Percentiles rank a stretch among this genome's conserved stretches.
These are phyloP conservation scores for Danio kyathit DNA, from an alignment of 2,797 vertebrate genomes.

Conservation along the genomic window DNA sequence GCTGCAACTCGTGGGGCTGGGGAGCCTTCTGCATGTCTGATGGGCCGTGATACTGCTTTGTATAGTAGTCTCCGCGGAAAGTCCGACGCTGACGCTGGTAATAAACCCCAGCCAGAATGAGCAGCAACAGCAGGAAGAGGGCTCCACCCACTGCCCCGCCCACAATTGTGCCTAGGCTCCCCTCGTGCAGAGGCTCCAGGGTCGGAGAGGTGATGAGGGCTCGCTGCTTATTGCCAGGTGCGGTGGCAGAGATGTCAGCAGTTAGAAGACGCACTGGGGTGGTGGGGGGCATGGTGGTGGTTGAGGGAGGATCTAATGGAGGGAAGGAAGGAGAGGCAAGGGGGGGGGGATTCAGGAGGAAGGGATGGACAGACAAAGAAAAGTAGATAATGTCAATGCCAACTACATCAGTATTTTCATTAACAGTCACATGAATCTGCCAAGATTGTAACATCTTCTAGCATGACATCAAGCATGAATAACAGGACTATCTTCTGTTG, in stretches of 20 bases:
- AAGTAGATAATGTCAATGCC: slow-evolving; percentile 94
- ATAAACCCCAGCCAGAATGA: slow-evolving; percentile 86
- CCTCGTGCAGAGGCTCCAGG: slow-evolving; percentile 89
- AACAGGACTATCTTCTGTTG: slow-evolving; percentile 58
- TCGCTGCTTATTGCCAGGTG: slow-evolving; percentile 80
- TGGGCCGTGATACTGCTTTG: slow-evolving; percentile 93
- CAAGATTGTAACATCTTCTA: slow-evolving; percentile 61
- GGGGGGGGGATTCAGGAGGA: slow-evolving; percentile 40
- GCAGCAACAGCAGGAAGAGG: slow-evolving; percentile 92
- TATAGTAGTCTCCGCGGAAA: slow-evolving; percentile 95
- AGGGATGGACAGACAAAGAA: slow-evolving; percentile 89
- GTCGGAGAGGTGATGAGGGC: slow-evolving; percentile 90
- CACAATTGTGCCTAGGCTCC: slow-evolving; percentile 92
- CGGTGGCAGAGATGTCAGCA: slow-evolving; percentile 86
- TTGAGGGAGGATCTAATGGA: slow-evolving; percentile 99
- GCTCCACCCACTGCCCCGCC: slow-evolving; percentile 94
- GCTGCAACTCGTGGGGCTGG: slow-evolving; percentile 87
- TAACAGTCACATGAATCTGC: slow-evolving; percentile 64
- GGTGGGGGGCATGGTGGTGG: slow-evolving; percentile 88
- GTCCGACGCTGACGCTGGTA: slow-evolving; percentile 92
- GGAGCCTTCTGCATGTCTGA: slow-evolving; percentile 94
- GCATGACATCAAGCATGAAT: slow-evolving; percentile 61
- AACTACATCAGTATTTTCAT: slow-evolving; percentile 83
- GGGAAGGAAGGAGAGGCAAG: slow-evolving; percentile 82
- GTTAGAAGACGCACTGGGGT: slow-evolving; percentile 90